phyloP scores from a whole-genome alignment of 2,113 vertebrate species.

The rat (Rattus norvegicus) region GRCr8 NC_086023.1:148560001-148560500 shows the following conservation, averaged over 20 bases:
- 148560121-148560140: background rate
- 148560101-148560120: background rate
- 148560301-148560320: background rate
- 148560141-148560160: background rate
- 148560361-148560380: background rate
- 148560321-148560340: background rate
- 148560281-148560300: background rate
- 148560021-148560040: background rate
- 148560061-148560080: background rate
- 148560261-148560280: fast-evolving
- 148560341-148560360: background rate
- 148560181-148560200: background rate
- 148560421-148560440: background rate
- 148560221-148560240: background rate
- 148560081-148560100: fast-evolving
- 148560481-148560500: background rate
- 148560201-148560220: background rate
- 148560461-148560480: fast-evolving
- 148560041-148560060: background rate
- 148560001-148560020: fast-evolving
- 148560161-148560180: background rate
- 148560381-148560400: too few relatives aligned
- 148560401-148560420: background rate
- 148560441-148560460: background rate
- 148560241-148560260: background rate